Percentiles rank a stretch among this genome's conserved stretches.
phyloP scores from a whole-genome alignment of 1,140 invertebrate species.

The Drosophila malerkotliana region DNA sequence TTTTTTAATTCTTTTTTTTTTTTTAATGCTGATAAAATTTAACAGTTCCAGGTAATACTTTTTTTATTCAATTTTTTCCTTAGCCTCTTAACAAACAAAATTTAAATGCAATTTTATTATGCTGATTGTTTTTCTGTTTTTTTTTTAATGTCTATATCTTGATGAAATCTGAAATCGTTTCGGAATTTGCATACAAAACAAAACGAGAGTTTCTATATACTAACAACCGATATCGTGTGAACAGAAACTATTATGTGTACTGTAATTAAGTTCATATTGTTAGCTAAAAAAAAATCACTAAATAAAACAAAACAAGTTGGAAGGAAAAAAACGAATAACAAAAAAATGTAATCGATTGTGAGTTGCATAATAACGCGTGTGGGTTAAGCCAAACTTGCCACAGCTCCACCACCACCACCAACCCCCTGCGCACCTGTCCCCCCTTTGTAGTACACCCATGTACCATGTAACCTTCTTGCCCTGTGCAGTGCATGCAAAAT shows the following conservation, averaged over 20 bases:
- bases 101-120: constrained; percentile 58
- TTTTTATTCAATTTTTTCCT: constrained; percentile 18
- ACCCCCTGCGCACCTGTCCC: not conserved
- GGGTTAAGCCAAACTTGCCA: constrained; percentile 11
- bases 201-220: constrained; percentile 31
- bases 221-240: constrained; percentile 1
- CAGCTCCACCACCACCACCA: not conserved
- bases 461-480: constrained; percentile 68
- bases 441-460: not conserved
- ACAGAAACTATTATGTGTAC: constrained; percentile 44
- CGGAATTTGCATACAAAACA: constrained; percentile 70
- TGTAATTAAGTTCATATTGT: constrained; percentile 47
- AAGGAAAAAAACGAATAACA: constrained; percentile 3
- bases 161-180: constrained; percentile 15
- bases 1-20: not conserved
- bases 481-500: constrained; percentile 71
- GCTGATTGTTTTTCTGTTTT: constrained; percentile 55
- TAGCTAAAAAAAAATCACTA: not conserved
- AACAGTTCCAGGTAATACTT: constrained; percentile 11
- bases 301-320: not conserved
- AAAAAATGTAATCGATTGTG: constrained; percentile 46
- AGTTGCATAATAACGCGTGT: constrained; percentile 60
- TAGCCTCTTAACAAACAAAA: constrained; percentile 15
- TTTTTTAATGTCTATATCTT: not conserved
- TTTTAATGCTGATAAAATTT: constrained; percentile 12